Evolutionary conservation across 2,888 invertebrate genomes (phyloP), one percentile per base, ranked within the genome.

Genomic region (Melanophora roralis): DNA sequence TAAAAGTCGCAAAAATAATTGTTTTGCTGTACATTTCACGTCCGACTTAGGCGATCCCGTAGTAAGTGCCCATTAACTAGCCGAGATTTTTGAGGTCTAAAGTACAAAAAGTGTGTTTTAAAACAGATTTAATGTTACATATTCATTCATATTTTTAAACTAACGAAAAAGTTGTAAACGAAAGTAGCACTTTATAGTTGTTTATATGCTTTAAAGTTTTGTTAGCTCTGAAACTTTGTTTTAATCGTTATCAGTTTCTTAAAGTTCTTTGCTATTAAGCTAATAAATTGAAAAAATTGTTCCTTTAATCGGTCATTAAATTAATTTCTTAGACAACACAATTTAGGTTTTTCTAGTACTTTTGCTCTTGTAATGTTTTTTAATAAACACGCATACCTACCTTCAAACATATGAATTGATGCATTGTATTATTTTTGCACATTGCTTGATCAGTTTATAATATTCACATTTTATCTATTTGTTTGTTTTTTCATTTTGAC

Each of bases 171-270:
- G n/a, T n/a, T n/a, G n/a, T n/a, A n/a, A n/a, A n/a, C n/a, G n/a
- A 32, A 43, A 67, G 23, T 51, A 62, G 43, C 19, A 43, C 43
- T 51, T n/a, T 32, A 21, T 14, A 27, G 57, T 43, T 64, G 55
- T 60, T 60, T 53, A 65, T 71, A 64, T 68, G 51, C 74, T 75
- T 72, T 75, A 79, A 79, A 75, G 79, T 67, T 79, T 77, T 49
- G 60, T 23, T 64, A 23, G 21, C 23, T 38, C 32, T 49, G 16
- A 32, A n/a, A n/a, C n/a, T 38, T 45, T 38, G 49, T 6, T 23
- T 34, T 32, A 69, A 9, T 16, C 43, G 60, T 62, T 51, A 23
- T 19, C 19, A 34, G n/a, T 5, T 23, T 2, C 38, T 47, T 23
- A 16, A 14, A 4, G 14, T 6, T 16, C 21, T 19, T 45, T 49